Base-by-base conservation (phyloP, 2,888 invertebrate genomes). In the Clunio marinus region DNA sequence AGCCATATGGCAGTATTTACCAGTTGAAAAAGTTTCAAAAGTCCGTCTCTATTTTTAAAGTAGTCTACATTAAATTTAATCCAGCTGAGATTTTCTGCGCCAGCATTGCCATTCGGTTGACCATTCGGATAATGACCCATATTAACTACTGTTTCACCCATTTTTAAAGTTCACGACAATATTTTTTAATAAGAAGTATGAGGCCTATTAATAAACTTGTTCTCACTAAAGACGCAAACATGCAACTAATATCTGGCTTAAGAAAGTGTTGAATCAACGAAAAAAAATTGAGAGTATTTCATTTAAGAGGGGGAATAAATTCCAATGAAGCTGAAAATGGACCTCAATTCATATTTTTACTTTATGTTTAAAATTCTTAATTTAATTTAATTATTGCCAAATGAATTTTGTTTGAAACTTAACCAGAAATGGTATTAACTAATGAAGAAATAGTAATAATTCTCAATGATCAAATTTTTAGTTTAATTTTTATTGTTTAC, bases 1-100 rank as follows among this genome's bases (percentile, higher is more conserved):
- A n/a, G n/a, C n/a, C n/a, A 32, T 32, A 32, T 32, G 32, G 4
- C 45, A n/a, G 3, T 13, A 80, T 90, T 88, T 80, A 93, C 93
- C 83, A 92, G 80, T 82, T 93, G 85, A 20, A 86, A 81, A 71
- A 93, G 78, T 83, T 93, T 93, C 72, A 93, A 76, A 74, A 91
- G 81, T 73, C 93, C 93, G 68, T 93, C 91, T 74, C 87, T 81
- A 57, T 89, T 88, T 80, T 83, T 86, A 81, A 91, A 92, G 78
- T 94, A 92, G 75, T 85, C 84, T 73, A 87, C 74, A 80, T 93
- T 91, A 75, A 91, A 80, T 80, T 85, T 86, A 74, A 91, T 83
- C 85, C 88, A 88, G 72, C 85, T 82, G 72, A 90, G n/a, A n/a
- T n/a, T n/a, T n/a, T n/a, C n/a, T n/a, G n/a, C n/a, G n/a, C n/a